Evolutionary conservation across 2,888 invertebrate genomes (phyloP).

Genomic region (Schizotus pectinicornis): DNA sequence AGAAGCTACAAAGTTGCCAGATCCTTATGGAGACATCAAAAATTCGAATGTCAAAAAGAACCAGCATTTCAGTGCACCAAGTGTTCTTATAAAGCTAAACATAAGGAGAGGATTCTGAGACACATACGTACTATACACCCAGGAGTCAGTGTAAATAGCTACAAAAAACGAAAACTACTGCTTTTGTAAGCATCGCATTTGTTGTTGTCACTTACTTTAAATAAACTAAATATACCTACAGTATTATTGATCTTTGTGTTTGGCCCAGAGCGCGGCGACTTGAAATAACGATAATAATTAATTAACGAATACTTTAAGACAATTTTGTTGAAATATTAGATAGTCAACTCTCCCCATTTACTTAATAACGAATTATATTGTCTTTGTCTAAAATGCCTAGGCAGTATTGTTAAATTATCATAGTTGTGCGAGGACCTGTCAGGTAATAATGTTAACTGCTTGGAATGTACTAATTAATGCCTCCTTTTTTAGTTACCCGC

Average conservation of each 20-base stretch:
- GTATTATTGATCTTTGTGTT: no score
- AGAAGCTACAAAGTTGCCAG: constrained; percentile 31
- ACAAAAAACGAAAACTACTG: no score
- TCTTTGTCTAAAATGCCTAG: no score
- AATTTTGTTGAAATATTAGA: no score
- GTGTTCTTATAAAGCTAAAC: constrained; percentile 44
- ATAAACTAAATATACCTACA: not conserved
- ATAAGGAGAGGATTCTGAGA: constrained; percentile 66
- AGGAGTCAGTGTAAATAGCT: no score
- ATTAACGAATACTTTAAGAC: no score
- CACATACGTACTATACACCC: constrained; percentile 10
- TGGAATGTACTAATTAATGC: not conserved
- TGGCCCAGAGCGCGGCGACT: no score
- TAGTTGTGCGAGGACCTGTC: not conserved
- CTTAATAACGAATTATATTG: no score
- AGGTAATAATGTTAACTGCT: not conserved
- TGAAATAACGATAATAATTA: no score
- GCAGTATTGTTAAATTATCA: no score
- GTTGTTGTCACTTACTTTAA: not conserved
- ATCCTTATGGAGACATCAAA: constrained; percentile 2
- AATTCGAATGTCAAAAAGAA: constrained; percentile 6
- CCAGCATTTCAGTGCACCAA: not conserved
- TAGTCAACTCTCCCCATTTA: no score
- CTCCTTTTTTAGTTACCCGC: constrained; percentile 5
- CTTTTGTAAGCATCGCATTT: no score